Percentiles rank a stretch among this genome's conserved stretches.
Evolutionary conservation across 2,113 vertebrate species (phyloP).

Genomic region (Panthera uncia): DNA sequence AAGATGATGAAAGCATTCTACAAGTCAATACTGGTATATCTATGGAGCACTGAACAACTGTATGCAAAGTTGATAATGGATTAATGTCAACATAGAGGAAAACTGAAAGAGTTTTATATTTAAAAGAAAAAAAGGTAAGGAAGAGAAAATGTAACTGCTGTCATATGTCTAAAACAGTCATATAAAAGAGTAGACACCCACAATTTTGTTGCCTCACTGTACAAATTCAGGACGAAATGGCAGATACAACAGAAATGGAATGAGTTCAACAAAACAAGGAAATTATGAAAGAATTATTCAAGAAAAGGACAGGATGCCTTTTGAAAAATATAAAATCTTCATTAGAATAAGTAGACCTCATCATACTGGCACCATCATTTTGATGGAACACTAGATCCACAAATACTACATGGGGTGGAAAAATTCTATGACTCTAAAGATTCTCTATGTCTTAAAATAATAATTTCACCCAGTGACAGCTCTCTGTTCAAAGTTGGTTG

Average conservation of each 20-base stretch:
- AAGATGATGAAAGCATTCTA: background rate
- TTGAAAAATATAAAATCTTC: background rate
- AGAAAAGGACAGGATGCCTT: background rate
- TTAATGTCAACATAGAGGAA: background rate
- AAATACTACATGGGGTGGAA: background rate
- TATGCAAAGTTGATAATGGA: background rate
- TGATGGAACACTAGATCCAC: background rate
- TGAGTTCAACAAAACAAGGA: background rate
- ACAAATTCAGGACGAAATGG: background rate
- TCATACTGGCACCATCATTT: background rate
- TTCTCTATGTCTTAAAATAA: background rate
- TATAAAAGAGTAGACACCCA: background rate
- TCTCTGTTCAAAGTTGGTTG: background rate
- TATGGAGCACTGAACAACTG: background rate
- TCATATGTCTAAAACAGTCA: background rate
- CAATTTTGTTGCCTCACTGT: background rate
- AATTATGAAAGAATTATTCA: background rate
- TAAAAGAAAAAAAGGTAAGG: background rate
- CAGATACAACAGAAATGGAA: background rate
- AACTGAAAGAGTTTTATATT: background rate
- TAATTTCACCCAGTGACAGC: background rate
- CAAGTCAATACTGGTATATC: background rate
- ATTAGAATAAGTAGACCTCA: background rate
- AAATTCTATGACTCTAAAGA: background rate
- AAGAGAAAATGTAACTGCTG: background rate